Evolutionary conservation across 1,140 invertebrate species (phyloP).

Genomic region (Drosophila sproati): DNA sequence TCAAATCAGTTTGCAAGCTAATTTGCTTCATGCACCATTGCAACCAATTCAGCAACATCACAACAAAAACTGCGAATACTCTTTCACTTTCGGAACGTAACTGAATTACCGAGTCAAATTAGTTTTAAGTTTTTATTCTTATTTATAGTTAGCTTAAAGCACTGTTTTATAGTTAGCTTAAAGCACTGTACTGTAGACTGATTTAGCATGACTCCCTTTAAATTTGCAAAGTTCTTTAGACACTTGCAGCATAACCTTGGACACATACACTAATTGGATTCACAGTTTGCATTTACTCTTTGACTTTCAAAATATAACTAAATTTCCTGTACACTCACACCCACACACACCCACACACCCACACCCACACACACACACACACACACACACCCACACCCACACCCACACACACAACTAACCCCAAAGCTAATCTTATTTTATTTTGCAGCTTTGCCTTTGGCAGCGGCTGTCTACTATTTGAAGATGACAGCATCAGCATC

Average conservation of each 20-base stretch:
- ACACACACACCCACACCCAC: background rate
- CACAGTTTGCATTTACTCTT: background rate
- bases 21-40: constrained; percentile 7
- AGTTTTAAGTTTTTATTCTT: too few relatives aligned
- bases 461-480: constrained; percentile 1
- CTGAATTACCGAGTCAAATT: background rate
- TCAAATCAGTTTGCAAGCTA: constrained; percentile 7
- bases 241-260: too few relatives aligned
- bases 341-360: background rate
- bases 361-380: constrained; percentile 3
- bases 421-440: background rate
- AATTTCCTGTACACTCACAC: background rate
- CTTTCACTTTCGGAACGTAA: constrained; percentile 20
- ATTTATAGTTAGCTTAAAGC: too few relatives aligned
- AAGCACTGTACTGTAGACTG: too few relatives aligned
- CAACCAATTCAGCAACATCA: too few relatives aligned
- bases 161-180: too few relatives aligned
- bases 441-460: constrained; percentile 17
- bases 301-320: background rate
- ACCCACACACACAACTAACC: background rate
- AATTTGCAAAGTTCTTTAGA: too few relatives aligned
- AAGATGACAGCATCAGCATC: constrained; percentile 1
- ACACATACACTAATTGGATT: background rate
- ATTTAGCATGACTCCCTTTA: too few relatives aligned
- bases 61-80: background rate